Evolutionary conservation across 2,888 invertebrate genomes (phyloP).

Genomic region (Agrenia bidenticulata): DNA sequence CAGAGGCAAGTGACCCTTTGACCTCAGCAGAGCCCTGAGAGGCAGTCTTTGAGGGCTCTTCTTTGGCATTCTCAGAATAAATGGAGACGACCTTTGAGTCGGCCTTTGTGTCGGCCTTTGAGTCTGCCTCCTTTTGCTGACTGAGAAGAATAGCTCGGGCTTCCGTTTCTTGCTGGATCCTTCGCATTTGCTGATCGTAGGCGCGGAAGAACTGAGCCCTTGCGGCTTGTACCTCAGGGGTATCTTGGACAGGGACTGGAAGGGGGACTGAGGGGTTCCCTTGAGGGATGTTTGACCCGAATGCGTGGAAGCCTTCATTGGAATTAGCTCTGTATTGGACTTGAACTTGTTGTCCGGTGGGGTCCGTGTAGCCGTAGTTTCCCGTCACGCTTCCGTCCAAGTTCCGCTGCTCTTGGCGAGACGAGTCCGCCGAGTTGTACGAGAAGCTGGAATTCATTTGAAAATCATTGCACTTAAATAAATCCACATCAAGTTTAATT

Average conservation of each 20-base stretch:
- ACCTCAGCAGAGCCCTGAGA: background rate
- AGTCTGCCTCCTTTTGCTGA: constrained; percentile 20
- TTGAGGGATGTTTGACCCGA: constrained; percentile 62
- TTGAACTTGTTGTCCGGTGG: constrained; percentile 64
- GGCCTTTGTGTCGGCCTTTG: constrained; percentile 20
- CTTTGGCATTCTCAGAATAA: background rate
- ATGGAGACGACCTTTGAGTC: constrained; percentile 55
- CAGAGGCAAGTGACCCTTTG: background rate
- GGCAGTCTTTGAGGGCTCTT: background rate
- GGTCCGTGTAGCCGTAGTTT: constrained; percentile 69
- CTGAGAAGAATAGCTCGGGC: constrained; percentile 12
- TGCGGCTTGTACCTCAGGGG: constrained; percentile 69
- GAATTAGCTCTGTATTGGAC: constrained; percentile 56
- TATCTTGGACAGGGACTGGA: constrained; percentile 64
- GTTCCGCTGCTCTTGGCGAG: constrained; percentile 70
- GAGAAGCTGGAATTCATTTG: too few species aligned
- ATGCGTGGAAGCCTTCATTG: constrained; percentile 70
- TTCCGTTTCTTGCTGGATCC: background rate
- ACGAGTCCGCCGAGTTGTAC: constrained; percentile 36
- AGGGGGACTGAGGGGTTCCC: constrained; percentile 49
- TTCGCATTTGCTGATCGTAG: constrained; percentile 26
- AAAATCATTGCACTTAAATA: too few species aligned
- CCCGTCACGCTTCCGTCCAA: constrained; percentile 69
- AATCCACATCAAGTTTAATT: too few species aligned
- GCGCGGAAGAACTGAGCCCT: constrained; percentile 56